Base-by-base conservation (phyloP, 2,888 invertebrate genomes). In the Cheilosia scutellata region DNA sequence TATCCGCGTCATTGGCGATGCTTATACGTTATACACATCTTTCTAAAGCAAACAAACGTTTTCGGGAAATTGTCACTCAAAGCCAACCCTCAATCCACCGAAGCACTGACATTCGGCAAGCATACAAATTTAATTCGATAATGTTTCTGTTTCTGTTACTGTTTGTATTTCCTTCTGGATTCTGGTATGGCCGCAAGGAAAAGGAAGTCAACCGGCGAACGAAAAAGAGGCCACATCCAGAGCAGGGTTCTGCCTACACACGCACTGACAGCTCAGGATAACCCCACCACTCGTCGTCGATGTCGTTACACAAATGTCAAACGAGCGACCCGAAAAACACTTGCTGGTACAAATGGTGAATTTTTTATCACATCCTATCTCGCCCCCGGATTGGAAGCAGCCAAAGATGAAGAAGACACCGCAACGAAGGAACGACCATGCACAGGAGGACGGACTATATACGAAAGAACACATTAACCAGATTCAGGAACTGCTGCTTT, bases 101-200 rank as follows among this genome's bases (percentile, higher is more conserved):
- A 27, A 62, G 44, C 65, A 51, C 75, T 86, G 76, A 65, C 80
- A 77, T 65, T 55, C 76, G 71, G 42, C 58, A 72, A 72, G 27
- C 71, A 63, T 86, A 86, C 82, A 86, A 86, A 82, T 86, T 86
- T 86, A 86, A 86, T 86, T 86, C 72, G 86, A 86, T 86, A 80
- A 86, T 82, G 77, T 86, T 75, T 84, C 55, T 53, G 72, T 74
- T 84, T 84, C 44, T 44, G 44, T 44, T 44, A 6, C 63, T 66
- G 40, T 53, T 62, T 63, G 44, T 27, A 42, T 42, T 62, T 76
- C 65, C 65, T 71, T 49, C 58, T 68, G 57, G 20, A 20, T 37
- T 37, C 37, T 11, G 37, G 58, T 79, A 44, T 58, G 58, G 60
- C 68, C 70, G 49, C 70, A 71, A 82, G 79, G 75, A 71, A 51